phyloP scores from a whole-genome alignment of 2,113 vertebrate genomes.

The Azemiops feae region DNA sequence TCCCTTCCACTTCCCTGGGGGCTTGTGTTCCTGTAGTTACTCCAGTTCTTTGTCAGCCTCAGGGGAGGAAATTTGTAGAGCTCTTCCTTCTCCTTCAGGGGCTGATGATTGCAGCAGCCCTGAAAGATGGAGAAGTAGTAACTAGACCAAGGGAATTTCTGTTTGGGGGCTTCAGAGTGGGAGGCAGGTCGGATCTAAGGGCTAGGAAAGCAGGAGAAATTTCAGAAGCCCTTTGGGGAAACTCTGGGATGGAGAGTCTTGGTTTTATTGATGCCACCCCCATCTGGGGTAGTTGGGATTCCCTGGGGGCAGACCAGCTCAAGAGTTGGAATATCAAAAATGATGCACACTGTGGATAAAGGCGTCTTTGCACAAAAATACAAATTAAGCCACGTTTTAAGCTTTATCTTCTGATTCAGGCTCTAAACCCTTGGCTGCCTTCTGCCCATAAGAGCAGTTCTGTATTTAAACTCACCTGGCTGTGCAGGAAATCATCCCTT shows the following conservation, averaged over 20 bases:
- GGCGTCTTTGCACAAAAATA: not conserved
- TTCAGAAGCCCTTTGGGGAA: too few species aligned
- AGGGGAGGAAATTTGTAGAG: not conserved
- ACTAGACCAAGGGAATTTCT: not conserved
- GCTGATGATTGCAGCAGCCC: not conserved
- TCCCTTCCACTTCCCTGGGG: too few species aligned
- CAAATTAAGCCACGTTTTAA: not conserved
- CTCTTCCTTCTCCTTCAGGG: not conserved
- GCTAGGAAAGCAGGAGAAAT: too few species aligned
- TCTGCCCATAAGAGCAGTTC: not conserved
- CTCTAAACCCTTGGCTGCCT: not conserved
- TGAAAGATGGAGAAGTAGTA: not conserved
- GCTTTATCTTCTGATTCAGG: not conserved
- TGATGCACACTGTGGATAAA: too few species aligned
- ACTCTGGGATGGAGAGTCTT: too few species aligned
- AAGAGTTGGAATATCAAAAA: too few species aligned
- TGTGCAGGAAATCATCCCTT: not conserved
- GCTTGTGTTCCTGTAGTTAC: not conserved
- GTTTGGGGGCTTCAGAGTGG: too few species aligned
- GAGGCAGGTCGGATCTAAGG: not conserved
- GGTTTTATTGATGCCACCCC: too few species aligned
- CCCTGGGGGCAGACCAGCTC: too few species aligned
- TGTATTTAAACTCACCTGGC: not conserved
- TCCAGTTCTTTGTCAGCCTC: not conserved
- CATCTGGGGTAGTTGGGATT: too few species aligned